phyloP scores from a whole-genome alignment of 35 echinoderm and acorn worm genomes.

The Heliocidaris erythrogramma region DNA sequence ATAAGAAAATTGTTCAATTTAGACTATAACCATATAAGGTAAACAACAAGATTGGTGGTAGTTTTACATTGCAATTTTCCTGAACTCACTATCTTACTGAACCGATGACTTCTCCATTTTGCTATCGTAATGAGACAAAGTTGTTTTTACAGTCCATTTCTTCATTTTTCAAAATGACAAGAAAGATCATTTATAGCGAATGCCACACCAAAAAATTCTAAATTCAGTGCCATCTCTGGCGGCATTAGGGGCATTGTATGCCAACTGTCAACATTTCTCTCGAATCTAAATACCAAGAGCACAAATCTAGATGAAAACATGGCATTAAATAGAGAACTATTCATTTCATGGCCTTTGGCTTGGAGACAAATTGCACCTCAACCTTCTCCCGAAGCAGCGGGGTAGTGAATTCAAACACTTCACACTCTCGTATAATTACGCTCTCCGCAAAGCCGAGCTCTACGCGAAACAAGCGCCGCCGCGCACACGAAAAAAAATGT shows the following conservation, averaged over 20 bases:
- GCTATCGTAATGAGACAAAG: not conserved
- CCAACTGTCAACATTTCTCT: conserved; percentile 10
- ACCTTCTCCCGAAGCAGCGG: not conserved
- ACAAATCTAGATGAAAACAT: conserved; percentile 19
- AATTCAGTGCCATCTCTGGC: not conserved
- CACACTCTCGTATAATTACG: conserved; percentile 16
- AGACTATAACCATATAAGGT: no score
- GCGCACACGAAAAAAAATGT: not conserved
- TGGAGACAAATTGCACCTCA: not conserved
- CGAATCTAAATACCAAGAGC: not conserved
- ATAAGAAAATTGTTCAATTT: no score
- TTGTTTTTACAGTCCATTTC: not conserved
- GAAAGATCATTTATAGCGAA: not conserved
- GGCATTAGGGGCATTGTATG: not conserved
- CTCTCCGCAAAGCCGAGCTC: not conserved
- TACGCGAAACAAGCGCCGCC: not conserved
- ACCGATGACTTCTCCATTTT: not conserved
- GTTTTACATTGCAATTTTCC: not conserved
- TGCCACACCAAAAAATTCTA: not conserved
- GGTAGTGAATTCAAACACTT: not conserved
- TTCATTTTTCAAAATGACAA: conserved; percentile 5
- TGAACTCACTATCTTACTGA: not conserved
- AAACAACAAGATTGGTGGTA: not conserved
- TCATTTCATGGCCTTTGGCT: conserved; percentile 30
- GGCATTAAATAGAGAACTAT: conserved; percentile 29